Evolutionary conservation across 1,140 invertebrate species (phyloP).

Genomic region (Nasonia giraulti): DNA sequence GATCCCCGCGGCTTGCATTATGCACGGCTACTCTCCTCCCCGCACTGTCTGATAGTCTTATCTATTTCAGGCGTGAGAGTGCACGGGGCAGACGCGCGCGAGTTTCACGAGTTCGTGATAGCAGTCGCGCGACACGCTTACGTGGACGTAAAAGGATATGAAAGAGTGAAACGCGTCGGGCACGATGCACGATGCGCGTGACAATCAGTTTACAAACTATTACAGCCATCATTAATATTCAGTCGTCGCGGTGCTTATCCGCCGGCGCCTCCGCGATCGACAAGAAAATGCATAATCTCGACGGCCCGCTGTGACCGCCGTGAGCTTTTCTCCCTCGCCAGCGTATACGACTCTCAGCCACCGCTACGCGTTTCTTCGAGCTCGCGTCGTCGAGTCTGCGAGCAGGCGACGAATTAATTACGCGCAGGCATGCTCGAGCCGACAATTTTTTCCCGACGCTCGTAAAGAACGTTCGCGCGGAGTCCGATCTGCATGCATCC

Average conservation of each 20-base stretch:
- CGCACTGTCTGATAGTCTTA: not conserved
- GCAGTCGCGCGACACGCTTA: too few relatives aligned
- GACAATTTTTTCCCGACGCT: too few relatives aligned
- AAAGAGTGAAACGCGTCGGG: too few relatives aligned
- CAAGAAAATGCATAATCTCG: constrained; percentile 73
- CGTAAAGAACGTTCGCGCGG: constrained; percentile 48
- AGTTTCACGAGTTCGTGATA: too few relatives aligned
- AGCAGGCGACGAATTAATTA: too few relatives aligned
- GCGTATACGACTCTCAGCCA: too few relatives aligned
- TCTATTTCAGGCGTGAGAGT: not conserved
- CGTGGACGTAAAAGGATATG: too few relatives aligned
- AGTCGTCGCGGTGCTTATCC: constrained; percentile 70
- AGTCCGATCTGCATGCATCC: constrained; percentile 9
- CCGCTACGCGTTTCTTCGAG: too few relatives aligned
- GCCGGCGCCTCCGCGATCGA: constrained; percentile 58
- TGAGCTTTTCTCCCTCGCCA: not conserved
- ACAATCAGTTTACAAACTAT: constrained; percentile 69
- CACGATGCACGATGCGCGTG: not conserved
- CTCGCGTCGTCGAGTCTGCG: too few relatives aligned
- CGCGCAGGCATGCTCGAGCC: too few relatives aligned
- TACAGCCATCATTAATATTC: constrained; percentile 72
- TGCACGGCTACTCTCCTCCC: not conserved
- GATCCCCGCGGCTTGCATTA: not conserved
- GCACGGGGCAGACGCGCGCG: too few relatives aligned
- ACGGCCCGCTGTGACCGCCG: constrained; percentile 32